Conservation (phyloP, 2,888 invertebrate genomes). For the Quadroppia sp. region DNA sequence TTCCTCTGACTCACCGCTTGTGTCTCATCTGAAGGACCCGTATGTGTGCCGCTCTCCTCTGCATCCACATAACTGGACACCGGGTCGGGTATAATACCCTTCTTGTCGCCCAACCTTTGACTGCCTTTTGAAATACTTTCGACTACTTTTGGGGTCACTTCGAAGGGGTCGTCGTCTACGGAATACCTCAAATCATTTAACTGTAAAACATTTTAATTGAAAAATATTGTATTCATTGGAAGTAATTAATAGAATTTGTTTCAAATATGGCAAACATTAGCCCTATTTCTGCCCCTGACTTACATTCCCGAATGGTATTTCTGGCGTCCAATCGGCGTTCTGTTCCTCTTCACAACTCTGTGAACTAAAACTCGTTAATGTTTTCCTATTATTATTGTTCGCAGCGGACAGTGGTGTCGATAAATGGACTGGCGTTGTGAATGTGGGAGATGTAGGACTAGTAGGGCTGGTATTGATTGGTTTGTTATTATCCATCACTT, state of each 20-base stretch:
- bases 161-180: constrained; percentile 47
- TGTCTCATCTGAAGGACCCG: constrained; percentile 50
- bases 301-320: constrained; percentile 87
- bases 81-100: constrained; percentile 1
- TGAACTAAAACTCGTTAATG: constrained; percentile 37
- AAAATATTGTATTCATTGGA: too few relatives aligned
- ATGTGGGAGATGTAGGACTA: constrained; percentile 1
- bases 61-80: constrained; percentile 18
- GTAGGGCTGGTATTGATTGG: not conserved
- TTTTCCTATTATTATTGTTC: not conserved
- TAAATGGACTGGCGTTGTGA: constrained; percentile 1
- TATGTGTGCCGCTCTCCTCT: constrained; percentile 31
- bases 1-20: constrained; percentile 38
- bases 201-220: constrained; percentile 37
- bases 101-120: not conserved
- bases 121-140: constrained; percentile 1
- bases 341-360: constrained; percentile 61
- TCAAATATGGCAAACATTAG: too few relatives aligned
- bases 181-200: constrained; percentile 47
- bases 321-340: constrained; percentile 80
- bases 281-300: constrained; percentile 50
- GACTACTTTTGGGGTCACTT: constrained; percentile 21
- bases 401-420: not conserved
- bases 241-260: too few relatives aligned
- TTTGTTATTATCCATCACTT: not conserved